Percentiles rank a stretch among this genome's conserved stretches.
These are phyloP conservation scores for Anguilla anguilla DNA, from an alignment of 2,797 vertebrate species.

Conservation along the genomic window DNA sequence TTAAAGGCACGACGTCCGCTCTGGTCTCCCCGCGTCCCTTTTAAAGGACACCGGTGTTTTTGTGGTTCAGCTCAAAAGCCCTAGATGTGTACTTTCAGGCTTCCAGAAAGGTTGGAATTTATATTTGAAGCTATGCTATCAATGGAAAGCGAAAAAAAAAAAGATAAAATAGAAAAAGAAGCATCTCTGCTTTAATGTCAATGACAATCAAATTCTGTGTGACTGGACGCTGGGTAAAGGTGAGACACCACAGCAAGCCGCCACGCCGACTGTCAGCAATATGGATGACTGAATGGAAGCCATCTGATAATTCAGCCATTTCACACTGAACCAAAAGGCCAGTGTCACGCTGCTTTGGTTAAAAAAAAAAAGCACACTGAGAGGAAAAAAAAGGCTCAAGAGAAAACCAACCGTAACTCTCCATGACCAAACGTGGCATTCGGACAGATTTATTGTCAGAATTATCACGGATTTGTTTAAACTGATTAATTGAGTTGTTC, in stretches of 20 bases:
- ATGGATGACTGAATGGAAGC: neutral
- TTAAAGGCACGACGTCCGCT: neutral
- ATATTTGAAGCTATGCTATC: neutral
- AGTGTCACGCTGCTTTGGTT: neutral
- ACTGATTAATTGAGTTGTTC: conserved; percentile 55
- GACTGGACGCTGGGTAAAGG: conserved; percentile 12
- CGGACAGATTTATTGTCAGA: conserved; percentile 68
- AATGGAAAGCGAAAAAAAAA: neutral
- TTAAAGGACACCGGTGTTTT: neutral
- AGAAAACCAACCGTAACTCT: neutral
- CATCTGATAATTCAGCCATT: conserved; percentile 19
- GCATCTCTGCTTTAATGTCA: conserved; percentile 10
- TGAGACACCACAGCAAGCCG: neutral
- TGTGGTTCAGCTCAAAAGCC: neutral
- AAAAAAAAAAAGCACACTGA: neutral
- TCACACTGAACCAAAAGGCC: neutral
- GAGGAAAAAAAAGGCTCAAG: neutral
- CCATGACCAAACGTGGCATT: conserved; percentile 36
- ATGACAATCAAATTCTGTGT: conserved; percentile 17
- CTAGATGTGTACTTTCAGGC: neutral
- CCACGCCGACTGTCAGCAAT: neutral
- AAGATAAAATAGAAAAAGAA: neutral
- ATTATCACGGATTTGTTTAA: conserved; percentile 63
- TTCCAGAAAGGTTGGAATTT: neutral
- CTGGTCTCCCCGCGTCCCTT: neutral